These are phyloP conservation scores for Trachelipus rathkii DNA, from an alignment of 1,140 invertebrate genomes.

Conservation along the genomic window DNA sequence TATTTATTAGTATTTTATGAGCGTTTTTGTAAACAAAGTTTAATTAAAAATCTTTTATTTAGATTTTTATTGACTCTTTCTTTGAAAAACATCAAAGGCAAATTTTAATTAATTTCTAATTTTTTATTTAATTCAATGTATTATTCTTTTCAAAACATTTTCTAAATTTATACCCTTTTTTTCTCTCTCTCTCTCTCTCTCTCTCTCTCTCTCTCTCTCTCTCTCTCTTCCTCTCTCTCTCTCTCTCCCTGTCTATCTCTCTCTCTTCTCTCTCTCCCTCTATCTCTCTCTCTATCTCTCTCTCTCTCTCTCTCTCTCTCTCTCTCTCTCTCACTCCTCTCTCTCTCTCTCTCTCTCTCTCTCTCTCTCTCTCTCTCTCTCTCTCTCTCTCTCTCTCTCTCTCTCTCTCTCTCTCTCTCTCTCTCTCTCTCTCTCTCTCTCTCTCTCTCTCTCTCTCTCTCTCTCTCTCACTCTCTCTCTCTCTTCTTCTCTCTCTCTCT, in stretches of 20 bases:
- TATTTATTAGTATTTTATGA: too few relatives aligned
- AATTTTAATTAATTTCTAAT: too few relatives aligned
- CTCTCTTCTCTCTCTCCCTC: not conserved
- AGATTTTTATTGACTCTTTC: too few relatives aligned
- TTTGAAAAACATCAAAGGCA: too few relatives aligned
- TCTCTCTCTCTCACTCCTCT: not conserved
- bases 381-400: not conserved
- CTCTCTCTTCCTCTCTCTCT: not conserved
- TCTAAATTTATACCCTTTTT: slow-evolving; percentile 2
- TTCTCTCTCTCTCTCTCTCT: not conserved
- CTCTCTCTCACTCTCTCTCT: too few relatives aligned
- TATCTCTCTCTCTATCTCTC: not conserved
- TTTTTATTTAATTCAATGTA: too few relatives aligned
- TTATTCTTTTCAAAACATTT: too few relatives aligned
- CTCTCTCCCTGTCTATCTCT: too few relatives aligned
- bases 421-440: not conserved
- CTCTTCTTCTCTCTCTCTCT: too few relatives aligned
- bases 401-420: slow-evolving; percentile 3
- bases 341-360: not conserved
- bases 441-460: too few relatives aligned
- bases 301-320: not conserved
- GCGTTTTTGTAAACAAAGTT: too few relatives aligned
- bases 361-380: not conserved
- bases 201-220: not conserved
- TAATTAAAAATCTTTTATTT: too few relatives aligned